Evolutionary conservation across 2,888 invertebrate genomes (phyloP).

Genomic region (Eilema sororculum): DNA sequence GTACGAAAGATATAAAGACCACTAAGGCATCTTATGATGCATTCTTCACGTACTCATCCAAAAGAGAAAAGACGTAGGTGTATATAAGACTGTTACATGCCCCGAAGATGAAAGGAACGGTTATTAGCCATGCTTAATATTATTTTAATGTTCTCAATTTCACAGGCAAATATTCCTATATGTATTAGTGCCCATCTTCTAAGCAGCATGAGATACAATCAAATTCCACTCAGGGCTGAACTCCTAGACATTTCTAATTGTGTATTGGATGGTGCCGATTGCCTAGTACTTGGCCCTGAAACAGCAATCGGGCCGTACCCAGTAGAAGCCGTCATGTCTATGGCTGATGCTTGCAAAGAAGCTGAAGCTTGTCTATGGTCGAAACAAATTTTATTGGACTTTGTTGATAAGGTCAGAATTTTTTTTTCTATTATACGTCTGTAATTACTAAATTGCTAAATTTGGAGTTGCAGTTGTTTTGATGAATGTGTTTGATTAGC

Average conservation of each 20-base stretch:
- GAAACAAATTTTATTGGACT: constrained; percentile 75
- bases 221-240: constrained; percentile 86
- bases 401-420: constrained; percentile 70
- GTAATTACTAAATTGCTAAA: too few species aligned
- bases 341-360: constrained; percentile 87
- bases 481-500: too few species aligned
- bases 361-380: constrained; percentile 90
- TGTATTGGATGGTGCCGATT: constrained; percentile 91
- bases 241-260: constrained; percentile 91
- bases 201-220: constrained; percentile 71
- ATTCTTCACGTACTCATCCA: background rate
- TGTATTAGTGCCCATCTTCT: constrained; percentile 71
- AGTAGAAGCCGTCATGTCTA: constrained; percentile 74
- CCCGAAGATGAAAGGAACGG: background rate
- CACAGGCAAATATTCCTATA: constrained; percentile 73
- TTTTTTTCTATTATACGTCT: background rate
- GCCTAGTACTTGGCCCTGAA: constrained; percentile 90
- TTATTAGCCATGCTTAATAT: background rate
- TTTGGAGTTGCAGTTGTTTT: too few species aligned
- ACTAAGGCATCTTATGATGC: background rate
- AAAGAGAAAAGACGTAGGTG: background rate
- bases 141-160: constrained; percentile 5
- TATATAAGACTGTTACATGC: background rate
- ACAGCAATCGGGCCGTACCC: constrained; percentile 90
- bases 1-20: too few species aligned